phyloP scores from a whole-genome alignment of 2,888 invertebrate genomes.

The Frankliniella intonsa region DNA sequence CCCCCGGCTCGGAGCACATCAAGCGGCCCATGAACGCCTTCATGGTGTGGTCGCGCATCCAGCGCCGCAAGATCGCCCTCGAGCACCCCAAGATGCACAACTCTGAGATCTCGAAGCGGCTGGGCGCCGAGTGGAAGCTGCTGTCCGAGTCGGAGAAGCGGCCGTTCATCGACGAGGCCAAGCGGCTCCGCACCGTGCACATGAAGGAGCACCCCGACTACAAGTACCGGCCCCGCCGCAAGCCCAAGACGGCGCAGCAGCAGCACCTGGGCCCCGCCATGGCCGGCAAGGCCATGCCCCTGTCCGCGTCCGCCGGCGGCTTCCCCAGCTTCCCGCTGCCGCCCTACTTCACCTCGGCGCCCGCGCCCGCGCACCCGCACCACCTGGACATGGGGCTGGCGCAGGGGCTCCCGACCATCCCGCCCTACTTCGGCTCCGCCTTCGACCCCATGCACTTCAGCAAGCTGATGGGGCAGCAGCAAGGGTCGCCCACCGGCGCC shows the following conservation, averaged over 20 bases:
- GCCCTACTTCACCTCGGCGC: constrained; percentile 60
- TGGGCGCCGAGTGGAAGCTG: constrained; percentile 92
- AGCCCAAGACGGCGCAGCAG: constrained; percentile 60
- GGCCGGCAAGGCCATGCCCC: constrained; percentile 45
- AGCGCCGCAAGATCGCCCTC: constrained; percentile 85
- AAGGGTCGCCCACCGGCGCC: constrained; percentile 48
- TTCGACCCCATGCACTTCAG: constrained; percentile 62
- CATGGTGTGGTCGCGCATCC: constrained; percentile 94
- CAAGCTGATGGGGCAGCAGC: constrained; percentile 52
- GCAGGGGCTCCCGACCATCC: constrained; percentile 58
- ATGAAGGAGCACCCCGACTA: constrained; percentile 91
- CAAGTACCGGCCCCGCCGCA: constrained; percentile 81
- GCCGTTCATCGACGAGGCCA: constrained; percentile 94
- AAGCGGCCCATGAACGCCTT: constrained; percentile 98
- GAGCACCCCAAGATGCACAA: constrained; percentile 94
- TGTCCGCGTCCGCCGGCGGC: constrained; percentile 39
- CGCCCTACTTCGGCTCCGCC: constrained; percentile 71
- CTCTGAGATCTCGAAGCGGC: constrained; percentile 82
- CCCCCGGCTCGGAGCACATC: constrained; percentile 62
- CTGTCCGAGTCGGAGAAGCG: constrained; percentile 80
- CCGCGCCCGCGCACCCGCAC: constrained; percentile 50
- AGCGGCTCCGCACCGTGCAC: constrained; percentile 77
- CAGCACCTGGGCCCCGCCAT: constrained; percentile 38
- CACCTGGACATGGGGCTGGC: constrained; percentile 46
- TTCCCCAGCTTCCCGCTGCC: constrained; percentile 62